Base-by-base conservation (phyloP, 2,888 invertebrate species). In the Andrena haemorrhoa region DNA sequence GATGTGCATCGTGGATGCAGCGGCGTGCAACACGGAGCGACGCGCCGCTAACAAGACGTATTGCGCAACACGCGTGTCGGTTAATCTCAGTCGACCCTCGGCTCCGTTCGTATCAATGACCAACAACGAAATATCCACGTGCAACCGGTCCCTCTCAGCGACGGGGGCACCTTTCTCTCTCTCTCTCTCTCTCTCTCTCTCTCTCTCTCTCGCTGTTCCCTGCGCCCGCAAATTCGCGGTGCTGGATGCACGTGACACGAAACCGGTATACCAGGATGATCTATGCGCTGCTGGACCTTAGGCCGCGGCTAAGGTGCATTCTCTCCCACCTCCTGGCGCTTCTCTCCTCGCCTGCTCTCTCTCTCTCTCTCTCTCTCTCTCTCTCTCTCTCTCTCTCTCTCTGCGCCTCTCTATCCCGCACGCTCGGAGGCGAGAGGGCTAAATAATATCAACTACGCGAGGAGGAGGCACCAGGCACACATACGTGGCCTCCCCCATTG, bases 401-500 rank as follows among this genome's bases (percentile, higher is more conserved):
- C 66, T 33, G 47, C 35, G 29, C 47, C 16, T 41, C 31, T 31
- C 10, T 26, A 20, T 16, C 65, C 41, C 29, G 20, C 56, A 16
- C 49, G 71, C 63, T 53, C 53, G 20, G 20, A 53, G 56, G 26
- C 56, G 56, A 56, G 75, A 70, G 58, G 79, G 78, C 84, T 88
- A 88, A 88, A 88, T 88, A 87, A 88, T 88, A 88, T 88, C 89
- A 87, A 88, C 87, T 88, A 84, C 79, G 82, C 79, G 82, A 85
- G 80, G 60, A 74, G 77, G 74, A 72, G 80, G 77, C 72, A 81
- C 58, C 80, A 84, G 85, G 63, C 72, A 58, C 77, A 73, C 76
- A 76, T 66, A 75, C 81, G 81, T 51, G 56, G 64, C 75, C 69
- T 78, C 73, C 68, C 74, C 84, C 88, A 89, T 89, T 84, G 89